phyloP scores from a whole-genome alignment of 2,113 vertebrate species.

The Cervus canadensis region DNA sequence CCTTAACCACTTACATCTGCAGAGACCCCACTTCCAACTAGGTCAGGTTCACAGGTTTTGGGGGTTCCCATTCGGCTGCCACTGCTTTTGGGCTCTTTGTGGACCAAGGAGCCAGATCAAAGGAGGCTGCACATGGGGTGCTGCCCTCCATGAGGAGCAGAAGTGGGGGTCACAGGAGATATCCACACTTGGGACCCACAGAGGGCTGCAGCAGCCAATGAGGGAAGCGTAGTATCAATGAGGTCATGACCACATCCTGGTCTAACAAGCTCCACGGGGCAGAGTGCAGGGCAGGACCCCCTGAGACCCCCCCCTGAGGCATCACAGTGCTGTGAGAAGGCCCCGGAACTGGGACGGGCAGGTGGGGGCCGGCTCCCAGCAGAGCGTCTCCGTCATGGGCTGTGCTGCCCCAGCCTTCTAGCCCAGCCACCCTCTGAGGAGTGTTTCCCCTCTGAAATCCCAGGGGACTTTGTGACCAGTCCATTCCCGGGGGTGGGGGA shows the following conservation, averaged over 20 bases:
- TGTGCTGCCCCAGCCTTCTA: neutral
- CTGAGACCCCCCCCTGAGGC: neutral
- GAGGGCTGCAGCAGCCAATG: rapidly evolving
- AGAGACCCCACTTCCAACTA: neutral
- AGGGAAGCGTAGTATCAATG: neutral
- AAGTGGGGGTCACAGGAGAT: neutral
- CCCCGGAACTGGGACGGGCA: rapidly evolving
- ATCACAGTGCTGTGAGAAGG: neutral
- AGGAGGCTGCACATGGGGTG: rapidly evolving
- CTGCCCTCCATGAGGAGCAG: neutral
- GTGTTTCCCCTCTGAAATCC: neutral
- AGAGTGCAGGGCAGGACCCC: neutral
- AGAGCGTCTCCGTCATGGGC: neutral
- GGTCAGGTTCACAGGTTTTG: neutral
- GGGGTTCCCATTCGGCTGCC: neutral
- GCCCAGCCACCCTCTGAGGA: neutral
- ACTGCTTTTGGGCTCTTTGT: neutral
- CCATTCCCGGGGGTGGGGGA: neutral
- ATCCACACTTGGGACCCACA: too few species aligned
- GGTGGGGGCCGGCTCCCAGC: too few species aligned
- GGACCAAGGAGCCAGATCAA: neutral
- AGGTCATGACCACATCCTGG: neutral
- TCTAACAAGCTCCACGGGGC: neutral
- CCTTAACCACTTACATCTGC: neutral
- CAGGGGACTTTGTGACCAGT: neutral